Evolutionary conservation across 2,113 vertebrate species (phyloP).

Genomic region (Poecilia latipinna): DNA sequence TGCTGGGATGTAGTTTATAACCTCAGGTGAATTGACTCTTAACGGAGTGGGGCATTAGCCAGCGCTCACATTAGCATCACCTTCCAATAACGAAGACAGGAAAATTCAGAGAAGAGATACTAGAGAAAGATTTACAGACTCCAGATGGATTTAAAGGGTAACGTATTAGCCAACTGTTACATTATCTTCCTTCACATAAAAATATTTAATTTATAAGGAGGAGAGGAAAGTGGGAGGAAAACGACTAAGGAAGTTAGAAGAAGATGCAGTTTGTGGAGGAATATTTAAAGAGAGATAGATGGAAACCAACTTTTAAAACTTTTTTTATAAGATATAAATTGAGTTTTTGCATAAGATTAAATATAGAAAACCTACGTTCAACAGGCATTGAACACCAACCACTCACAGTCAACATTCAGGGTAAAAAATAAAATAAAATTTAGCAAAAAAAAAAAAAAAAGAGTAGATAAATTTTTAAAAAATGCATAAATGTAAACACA

Average conservation of each 20-base stretch:
- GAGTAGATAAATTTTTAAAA: too few relatives aligned
- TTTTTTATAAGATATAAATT: too few relatives aligned
- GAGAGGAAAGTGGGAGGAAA: neutral
- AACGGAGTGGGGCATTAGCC: slow-evolving; percentile 54
- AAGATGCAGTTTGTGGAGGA: slow-evolving; percentile 16
- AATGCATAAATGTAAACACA: too few relatives aligned
- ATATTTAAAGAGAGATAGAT: slow-evolving; percentile 45
- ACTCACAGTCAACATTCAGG: too few relatives aligned
- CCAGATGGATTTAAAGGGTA: slow-evolving; percentile 47
- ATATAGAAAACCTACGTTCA: too few relatives aligned
- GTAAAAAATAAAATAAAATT: too few relatives aligned
- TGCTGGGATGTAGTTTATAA: slow-evolving; percentile 35
- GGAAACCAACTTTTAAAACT: too few relatives aligned
- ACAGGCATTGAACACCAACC: too few relatives aligned
- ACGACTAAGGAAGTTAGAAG: neutral
- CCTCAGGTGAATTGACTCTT: slow-evolving; percentile 62
- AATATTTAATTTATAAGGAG: slow-evolving; percentile 41
- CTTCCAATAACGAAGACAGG: slow-evolving; percentile 27
- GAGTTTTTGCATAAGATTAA: too few relatives aligned
- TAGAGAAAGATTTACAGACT: slow-evolving; percentile 51
- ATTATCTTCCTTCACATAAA: slow-evolving; percentile 65
- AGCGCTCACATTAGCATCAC: slow-evolving; percentile 61
- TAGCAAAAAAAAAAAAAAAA: too few relatives aligned
- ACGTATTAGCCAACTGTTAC: slow-evolving; percentile 74
- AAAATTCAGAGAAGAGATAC: slow-evolving; percentile 30